Conservation (phyloP, 2,888 invertebrate genomes). For the Xestia xanthographa region DNA sequence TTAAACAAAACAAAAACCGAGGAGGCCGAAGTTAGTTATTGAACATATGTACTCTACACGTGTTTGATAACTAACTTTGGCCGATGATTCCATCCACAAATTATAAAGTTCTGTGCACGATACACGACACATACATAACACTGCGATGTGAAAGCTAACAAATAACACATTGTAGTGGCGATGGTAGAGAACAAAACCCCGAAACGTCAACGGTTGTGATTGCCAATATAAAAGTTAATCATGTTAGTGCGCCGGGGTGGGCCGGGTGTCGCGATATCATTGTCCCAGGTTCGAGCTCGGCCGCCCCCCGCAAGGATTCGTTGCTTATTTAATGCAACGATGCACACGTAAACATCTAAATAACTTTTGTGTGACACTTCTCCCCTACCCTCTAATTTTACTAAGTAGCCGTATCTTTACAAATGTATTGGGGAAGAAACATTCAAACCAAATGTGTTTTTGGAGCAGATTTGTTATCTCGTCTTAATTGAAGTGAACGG, state of each 20-base stretch:
- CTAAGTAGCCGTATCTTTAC: conserved; percentile 90
- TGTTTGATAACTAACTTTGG: conserved; percentile 35
- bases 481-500: conserved; percentile 63
- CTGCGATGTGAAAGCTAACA: conserved; percentile 38
- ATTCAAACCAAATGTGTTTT: conserved; percentile 83
- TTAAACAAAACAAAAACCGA: conserved; percentile 25
- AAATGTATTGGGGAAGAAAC: conserved; percentile 85
- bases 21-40: neutral
- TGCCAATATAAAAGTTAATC: conserved; percentile 87
- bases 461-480: conserved; percentile 77
- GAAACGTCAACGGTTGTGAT: conserved; percentile 77
- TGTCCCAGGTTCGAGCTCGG: conserved; percentile 83
- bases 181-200: conserved; percentile 70
- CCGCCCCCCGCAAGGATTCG: conserved; percentile 86
- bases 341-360: conserved; percentile 91
- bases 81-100: conserved; percentile 25
- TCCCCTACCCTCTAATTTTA: conserved; percentile 89
- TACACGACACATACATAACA: conserved; percentile 27
- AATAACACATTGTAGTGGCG: conserved; percentile 59
- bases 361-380: conserved; percentile 90
- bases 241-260: conserved; percentile 82
- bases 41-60: neutral
- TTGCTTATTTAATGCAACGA: conserved; percentile 90
- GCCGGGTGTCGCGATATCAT: conserved; percentile 85
- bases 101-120: conserved; percentile 16